phyloP scores from a whole-genome alignment of 92 coral and sea anemone genomes.

The Actinostola sp. region DNA sequence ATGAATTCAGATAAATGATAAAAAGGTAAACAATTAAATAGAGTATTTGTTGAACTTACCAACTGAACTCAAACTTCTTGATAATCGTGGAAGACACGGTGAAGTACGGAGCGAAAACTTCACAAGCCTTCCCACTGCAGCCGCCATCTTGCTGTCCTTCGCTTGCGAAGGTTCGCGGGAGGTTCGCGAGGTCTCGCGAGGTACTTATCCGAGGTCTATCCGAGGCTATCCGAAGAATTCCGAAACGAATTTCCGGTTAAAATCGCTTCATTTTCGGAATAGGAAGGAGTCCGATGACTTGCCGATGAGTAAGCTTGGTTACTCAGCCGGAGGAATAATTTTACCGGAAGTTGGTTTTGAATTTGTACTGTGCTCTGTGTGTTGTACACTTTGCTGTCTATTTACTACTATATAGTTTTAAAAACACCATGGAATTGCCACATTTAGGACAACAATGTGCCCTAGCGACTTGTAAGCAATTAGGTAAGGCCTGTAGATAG shows the following conservation, averaged over 20 bases:
- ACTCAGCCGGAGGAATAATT: background rate
- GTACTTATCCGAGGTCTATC: background rate
- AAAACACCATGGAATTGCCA: constrained; percentile 86
- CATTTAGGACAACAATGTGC: constrained; percentile 91
- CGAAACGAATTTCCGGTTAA: too few species aligned
- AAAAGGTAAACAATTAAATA: background rate
- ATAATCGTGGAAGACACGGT: constrained; percentile 42
- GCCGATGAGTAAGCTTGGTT: too few species aligned
- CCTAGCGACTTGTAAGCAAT: constrained; percentile 79
- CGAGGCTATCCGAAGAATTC: background rate
- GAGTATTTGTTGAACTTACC: constrained; percentile 20
- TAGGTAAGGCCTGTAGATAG: constrained; percentile 64
- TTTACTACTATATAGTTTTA: background rate
- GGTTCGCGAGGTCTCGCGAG: constrained; percentile 11
- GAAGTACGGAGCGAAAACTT: constrained; percentile 50
- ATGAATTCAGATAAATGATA: background rate
- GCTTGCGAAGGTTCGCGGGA: background rate
- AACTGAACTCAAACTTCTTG: constrained; percentile 17
- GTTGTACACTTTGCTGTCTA: too few species aligned
- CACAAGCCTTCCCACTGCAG: constrained; percentile 54
- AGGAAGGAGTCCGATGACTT: background rate
- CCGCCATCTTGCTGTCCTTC: constrained; percentile 76
- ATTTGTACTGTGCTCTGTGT: background rate
- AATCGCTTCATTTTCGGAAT: background rate
- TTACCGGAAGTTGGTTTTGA: constrained; percentile 8